A percentile compares a stretch with the other conserved stretches of the same genome.
Evolutionary conservation across 2,797 vertebrate genomes (phyloP).

Genomic region (Eulemur coronatus): DNA sequence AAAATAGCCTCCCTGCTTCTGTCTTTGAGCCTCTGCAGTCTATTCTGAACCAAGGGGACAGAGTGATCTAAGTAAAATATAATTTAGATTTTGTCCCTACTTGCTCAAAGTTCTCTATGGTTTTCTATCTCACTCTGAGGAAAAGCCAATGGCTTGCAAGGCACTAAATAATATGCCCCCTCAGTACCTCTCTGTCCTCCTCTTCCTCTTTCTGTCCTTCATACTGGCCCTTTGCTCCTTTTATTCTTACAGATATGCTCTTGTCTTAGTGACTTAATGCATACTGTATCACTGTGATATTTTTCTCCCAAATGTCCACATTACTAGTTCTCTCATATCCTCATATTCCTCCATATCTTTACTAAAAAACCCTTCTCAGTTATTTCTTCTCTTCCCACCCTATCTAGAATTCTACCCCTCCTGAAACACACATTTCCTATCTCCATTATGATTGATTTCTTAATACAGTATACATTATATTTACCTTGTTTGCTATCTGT

Average conservation of each 20-base stretch:
- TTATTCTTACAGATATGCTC: background rate
- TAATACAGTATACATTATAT: background rate
- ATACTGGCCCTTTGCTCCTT: background rate
- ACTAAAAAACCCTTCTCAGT: background rate
- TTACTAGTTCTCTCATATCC: background rate
- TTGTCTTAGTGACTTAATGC: background rate
- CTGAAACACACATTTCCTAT: background rate
- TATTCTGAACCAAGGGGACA: background rate
- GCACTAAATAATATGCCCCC: background rate
- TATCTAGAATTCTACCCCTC: background rate
- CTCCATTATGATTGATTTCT: background rate
- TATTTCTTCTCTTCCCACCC: background rate
- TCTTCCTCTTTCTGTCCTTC: background rate
- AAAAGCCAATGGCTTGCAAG: background rate
- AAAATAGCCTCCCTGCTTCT: background rate
- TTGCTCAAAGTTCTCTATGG: background rate
- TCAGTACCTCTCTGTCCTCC: background rate
- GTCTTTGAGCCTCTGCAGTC: background rate
- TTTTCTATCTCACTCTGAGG: background rate
- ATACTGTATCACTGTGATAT: background rate
- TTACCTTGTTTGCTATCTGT: background rate
- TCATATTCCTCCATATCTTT: background rate
- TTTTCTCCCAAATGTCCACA: background rate
- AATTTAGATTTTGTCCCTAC: background rate
- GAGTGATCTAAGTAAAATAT: background rate